These are phyloP conservation scores for Noturus placidus DNA, from an alignment of 2,113 vertebrate species.

Conservation along the genomic window DNA sequence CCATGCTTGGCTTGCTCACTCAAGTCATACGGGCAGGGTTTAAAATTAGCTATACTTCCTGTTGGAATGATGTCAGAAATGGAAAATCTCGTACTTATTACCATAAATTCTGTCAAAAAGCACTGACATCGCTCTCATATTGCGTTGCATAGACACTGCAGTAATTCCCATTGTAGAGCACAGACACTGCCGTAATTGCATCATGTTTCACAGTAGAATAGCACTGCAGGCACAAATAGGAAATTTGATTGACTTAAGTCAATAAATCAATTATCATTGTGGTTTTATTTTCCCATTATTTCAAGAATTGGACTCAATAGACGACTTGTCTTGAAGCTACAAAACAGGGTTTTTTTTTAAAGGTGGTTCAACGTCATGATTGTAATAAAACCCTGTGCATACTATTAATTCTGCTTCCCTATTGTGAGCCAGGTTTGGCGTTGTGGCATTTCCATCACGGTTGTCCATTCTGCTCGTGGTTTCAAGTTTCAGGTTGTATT, in stretches of 20 bases:
- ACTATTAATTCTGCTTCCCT: not conserved
- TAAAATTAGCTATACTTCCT: not conserved
- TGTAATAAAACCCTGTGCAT: not conserved
- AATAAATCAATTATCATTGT: constrained; percentile 23
- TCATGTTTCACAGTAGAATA: constrained; percentile 20
- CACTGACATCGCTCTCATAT: constrained; percentile 14
- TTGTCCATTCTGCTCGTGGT: not conserved
- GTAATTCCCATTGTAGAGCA: constrained; percentile 20
- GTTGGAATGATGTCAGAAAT: not conserved
- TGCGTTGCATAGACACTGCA: not conserved
- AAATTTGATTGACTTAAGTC: constrained; percentile 20
- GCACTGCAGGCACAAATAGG: constrained; percentile 3
- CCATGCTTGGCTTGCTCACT: constrained; percentile 17
- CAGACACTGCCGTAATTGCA: constrained; percentile 27
- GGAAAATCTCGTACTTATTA: not conserved
- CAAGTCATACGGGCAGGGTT: not conserved
- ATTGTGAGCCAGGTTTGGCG: not conserved
- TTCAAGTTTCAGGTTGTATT: not conserved
- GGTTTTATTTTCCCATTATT: constrained; percentile 4
- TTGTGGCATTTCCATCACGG: not conserved
- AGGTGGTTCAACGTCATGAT: not conserved
- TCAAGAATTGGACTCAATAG: not conserved
- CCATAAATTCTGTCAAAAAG: constrained; percentile 15
- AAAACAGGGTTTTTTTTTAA: not conserved
- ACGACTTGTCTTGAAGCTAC: constrained; percentile 4